Percentiles rank a stretch among this genome's conserved stretches.
Conservation (phyloP, 92 coral and sea anemone genomes). For the Hydrozoanthus gracilis region DNA sequence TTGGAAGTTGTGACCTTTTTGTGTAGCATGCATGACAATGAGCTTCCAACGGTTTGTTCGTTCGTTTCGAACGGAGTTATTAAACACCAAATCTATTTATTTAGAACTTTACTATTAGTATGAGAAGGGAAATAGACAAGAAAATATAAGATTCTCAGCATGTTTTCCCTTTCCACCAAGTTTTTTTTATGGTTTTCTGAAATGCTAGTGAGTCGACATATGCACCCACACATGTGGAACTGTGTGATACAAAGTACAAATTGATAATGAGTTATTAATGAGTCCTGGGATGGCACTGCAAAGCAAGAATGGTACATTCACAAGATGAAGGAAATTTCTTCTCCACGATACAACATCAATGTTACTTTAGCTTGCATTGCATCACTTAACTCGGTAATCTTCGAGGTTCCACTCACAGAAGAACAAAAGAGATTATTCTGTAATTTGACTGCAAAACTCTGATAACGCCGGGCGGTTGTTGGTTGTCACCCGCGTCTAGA, state of each 20-base stretch:
- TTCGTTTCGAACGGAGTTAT: neutral
- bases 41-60: neutral
- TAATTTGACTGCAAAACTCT: conserved; percentile 5
- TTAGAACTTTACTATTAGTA: no score
- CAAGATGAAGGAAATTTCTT: neutral
- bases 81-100: neutral
- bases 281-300: neutral
- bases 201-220: neutral
- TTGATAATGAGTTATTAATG: conserved; percentile 15
- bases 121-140: no score
- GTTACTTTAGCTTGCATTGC: neutral
- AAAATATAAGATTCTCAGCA: no score
- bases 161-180: no score
- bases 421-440: neutral
- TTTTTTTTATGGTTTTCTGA: neutral
- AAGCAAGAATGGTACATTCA: neutral
- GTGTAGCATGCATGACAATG: neutral
- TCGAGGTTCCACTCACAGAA: neutral
- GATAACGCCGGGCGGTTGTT: conserved; percentile 1
- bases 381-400: neutral
- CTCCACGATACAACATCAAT: neutral
- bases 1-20: no score
- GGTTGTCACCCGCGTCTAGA: conserved; percentile 40
- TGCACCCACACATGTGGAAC: neutral
- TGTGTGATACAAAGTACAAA: conserved; percentile 19